Evolutionary conservation across 2,888 invertebrate species (phyloP).

Genomic region (Zeuzera pyrina): DNA sequence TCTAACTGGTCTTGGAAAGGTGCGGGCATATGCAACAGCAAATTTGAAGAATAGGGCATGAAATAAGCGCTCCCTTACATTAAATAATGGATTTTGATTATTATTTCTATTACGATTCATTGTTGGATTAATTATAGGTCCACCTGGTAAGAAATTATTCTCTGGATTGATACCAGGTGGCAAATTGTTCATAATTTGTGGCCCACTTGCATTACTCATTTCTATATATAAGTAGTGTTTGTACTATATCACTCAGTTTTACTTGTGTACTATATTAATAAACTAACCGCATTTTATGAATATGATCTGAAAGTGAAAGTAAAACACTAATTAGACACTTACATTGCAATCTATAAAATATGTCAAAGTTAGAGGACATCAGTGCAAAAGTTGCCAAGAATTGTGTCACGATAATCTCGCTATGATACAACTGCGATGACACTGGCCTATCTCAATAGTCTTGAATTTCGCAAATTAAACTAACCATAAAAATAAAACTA

Average conservation of each 20-base stretch:
- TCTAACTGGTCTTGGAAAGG: conserved; percentile 87
- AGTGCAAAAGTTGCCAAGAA: conserved; percentile 21
- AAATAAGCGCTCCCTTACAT: conserved; percentile 92
- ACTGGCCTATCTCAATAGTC: too few relatives aligned
- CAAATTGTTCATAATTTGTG: conserved; percentile 51
- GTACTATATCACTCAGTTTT: background rate
- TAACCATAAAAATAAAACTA: too few relatives aligned
- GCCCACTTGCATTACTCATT: conserved; percentile 53
- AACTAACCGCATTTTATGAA: conserved; percentile 29
- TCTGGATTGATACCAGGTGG: conserved; percentile 67
- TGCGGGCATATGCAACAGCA: conserved; percentile 92
- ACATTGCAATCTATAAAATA: conserved; percentile 29
- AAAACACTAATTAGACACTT: conserved; percentile 4
- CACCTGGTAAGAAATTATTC: conserved; percentile 67
- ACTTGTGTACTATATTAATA: conserved; percentile 2
- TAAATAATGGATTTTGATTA: conserved; percentile 84
- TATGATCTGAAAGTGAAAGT: conserved; percentile 43
- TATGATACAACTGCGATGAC: too few relatives aligned
- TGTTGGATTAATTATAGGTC: conserved; percentile 65
- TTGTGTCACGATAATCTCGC: too few relatives aligned
- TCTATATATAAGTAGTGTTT: background rate
- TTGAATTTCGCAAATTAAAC: too few relatives aligned
- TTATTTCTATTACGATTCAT: conserved; percentile 72
- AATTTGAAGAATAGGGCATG: conserved; percentile 95
- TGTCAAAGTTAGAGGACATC: conserved; percentile 41